Conservation (phyloP, 2,113 vertebrate species). For the Amia ocellicauda region DNA sequence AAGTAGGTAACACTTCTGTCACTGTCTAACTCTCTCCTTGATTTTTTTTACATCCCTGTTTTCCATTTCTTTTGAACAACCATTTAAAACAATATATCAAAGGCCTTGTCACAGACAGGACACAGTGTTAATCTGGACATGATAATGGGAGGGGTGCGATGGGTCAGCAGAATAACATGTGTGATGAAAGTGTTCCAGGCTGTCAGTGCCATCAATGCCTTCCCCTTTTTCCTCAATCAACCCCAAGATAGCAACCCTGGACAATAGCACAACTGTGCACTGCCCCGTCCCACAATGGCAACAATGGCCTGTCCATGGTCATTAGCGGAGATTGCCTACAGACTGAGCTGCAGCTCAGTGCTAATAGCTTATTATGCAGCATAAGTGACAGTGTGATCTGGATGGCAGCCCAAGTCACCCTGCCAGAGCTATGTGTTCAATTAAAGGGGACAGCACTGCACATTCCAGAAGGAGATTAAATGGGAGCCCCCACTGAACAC, state of each 20-base stretch:
- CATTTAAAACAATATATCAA: too few relatives aligned
- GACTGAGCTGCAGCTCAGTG: constrained; percentile 30
- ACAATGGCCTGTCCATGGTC: constrained; percentile 66
- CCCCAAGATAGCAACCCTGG: constrained; percentile 5
- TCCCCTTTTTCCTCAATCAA: constrained; percentile 5
- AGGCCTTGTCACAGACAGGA: too few relatives aligned
- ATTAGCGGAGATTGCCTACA: constrained; percentile 52
- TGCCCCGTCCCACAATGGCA: constrained; percentile 37
- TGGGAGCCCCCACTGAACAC: constrained; percentile 38
- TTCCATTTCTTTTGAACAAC: too few relatives aligned
- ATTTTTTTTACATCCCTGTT: too few relatives aligned
- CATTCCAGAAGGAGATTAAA: constrained; percentile 44
- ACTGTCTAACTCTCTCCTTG: too few relatives aligned
- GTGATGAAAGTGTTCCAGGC: too few relatives aligned
- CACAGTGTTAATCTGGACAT: too few relatives aligned
- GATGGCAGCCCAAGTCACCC: constrained; percentile 52
- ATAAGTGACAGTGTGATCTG: constrained; percentile 62
- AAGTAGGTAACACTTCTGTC: too few relatives aligned
- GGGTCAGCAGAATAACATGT: too few relatives aligned
- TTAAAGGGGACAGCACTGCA: constrained; percentile 49
- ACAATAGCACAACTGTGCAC: constrained; percentile 10
- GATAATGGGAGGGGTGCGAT: too few relatives aligned
- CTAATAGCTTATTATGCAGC: constrained; percentile 67
- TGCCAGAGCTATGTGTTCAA: constrained; percentile 43
- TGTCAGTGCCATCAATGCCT: constrained; percentile 3